Conservation (phyloP, 2,797 vertebrate species). For the Cephalopachus bancanus region DNA sequence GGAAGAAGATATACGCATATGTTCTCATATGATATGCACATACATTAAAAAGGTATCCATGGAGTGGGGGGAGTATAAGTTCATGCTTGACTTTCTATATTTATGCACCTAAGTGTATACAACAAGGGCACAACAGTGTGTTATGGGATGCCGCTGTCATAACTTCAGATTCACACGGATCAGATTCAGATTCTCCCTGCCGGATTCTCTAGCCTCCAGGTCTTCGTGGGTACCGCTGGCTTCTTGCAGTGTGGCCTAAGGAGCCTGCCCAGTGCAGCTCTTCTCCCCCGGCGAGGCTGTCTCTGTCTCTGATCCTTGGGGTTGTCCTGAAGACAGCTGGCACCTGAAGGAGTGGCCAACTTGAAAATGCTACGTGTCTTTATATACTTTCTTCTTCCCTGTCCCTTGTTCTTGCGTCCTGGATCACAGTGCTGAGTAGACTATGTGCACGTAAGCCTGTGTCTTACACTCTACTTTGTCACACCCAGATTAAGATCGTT, state of each 20-base stretch:
- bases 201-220: not conserved
- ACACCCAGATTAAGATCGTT: slow-evolving; percentile 15
- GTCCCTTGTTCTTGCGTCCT: not conserved
- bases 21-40: not conserved
- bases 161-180: not conserved
- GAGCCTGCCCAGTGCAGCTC: not conserved
- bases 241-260: not conserved
- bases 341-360: not conserved
- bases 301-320: not conserved
- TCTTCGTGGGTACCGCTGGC: not conserved
- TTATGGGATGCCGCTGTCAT: not conserved
- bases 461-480: not conserved
- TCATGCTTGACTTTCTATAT: not conserved
- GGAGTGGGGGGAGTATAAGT: not conserved
- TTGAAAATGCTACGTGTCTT: not conserved
- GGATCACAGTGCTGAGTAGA: not conserved
- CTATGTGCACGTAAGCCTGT: not conserved
- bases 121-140: not conserved
- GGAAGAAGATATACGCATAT: not conserved
- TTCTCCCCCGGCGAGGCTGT: not conserved
- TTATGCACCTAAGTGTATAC: not conserved
- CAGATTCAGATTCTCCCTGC: not conserved
- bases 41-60: not conserved
- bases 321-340: not conserved
- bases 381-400: not conserved